Evolutionary conservation across 30 jellyfish, hydroid and myxozoan genomes (phyloP), one percentile per base, ranked within the genome.

Genomic region (Turritopsis dohrnii): DNA sequence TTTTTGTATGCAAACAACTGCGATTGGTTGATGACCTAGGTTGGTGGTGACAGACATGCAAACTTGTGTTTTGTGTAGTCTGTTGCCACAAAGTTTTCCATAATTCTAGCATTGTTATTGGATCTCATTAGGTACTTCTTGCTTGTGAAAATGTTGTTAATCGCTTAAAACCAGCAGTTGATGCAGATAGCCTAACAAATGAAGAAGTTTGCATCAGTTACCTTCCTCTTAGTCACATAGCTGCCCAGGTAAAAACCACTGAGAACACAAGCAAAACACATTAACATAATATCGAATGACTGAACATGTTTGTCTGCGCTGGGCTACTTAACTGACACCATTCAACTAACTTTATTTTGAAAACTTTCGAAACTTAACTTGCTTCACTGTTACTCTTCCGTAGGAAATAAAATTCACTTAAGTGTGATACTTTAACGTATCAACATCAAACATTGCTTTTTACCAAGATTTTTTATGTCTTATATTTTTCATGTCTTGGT

Each of bases 181-280:
- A 69, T 27, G 77, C 30, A 27, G 77, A 69, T 69, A n/a, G 28
- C 28, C 28, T 27, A 1, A 69, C 28, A 23, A 7, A 16, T 27
- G 28, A 69, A n/a, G 77, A 69, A 27, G 30, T 27, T 69, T 69
- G 77, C 77, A 85, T 91, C 72, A 91, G 97, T 80, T 91, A 87
- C 65, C 71, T 91, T 84, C 97, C 97, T n/a, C 94, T 91, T 88
- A 87, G 96, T 76, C 97, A 91, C 66, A 84, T 91, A 53, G 97
- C 97, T 28, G 97, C 97, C 5, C 97, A 91, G 97, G 97, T 91
- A 41, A 25, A 66, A 21, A 20, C 21, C 5, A 41, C 13, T 13
- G 13, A 41, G 13, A 41, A 41, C 13, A 13, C 13, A 41, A 41
- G 13, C 60, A 41, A 41, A 41, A 41, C 60, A 41, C 5, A 41